These are phyloP conservation scores for Zoanthus sociatus DNA, from an alignment of 92 coral and sea anemone species.

Conservation along the genomic window DNA sequence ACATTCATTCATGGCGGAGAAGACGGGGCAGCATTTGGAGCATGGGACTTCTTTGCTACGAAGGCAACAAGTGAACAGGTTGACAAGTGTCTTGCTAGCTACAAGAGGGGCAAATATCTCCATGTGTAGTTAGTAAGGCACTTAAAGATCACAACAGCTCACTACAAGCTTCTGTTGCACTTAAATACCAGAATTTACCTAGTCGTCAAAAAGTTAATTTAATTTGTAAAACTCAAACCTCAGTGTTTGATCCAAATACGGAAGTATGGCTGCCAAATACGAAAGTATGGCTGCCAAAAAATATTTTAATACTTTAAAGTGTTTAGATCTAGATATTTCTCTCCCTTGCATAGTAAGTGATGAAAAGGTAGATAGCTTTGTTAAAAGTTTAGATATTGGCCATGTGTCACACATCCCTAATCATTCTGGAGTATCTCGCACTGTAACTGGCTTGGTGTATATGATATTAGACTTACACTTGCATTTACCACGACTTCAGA, in stretches of 20 bases:
- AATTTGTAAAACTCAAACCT: slow-evolving; percentile 51
- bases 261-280: slow-evolving; percentile 42
- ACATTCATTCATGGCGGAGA: slow-evolving; percentile 66
- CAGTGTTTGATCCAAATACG: slow-evolving; percentile 45
- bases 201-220: slow-evolving; percentile 46
- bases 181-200: slow-evolving; percentile 55
- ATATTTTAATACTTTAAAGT: too few species aligned
- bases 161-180: slow-evolving; percentile 61
- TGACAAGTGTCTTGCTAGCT: slow-evolving; percentile 60
- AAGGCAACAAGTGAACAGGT: slow-evolving; percentile 42
- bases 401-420: slow-evolving; percentile 10
- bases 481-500: slow-evolving; percentile 14
- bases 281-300: slow-evolving; percentile 24
- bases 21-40: slow-evolving; percentile 71
- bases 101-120: slow-evolving; percentile 66
- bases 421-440: slow-evolving; percentile 22
- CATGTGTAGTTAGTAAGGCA: slow-evolving; percentile 57
- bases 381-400: slow-evolving; percentile 44
- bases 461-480: slow-evolving; percentile 38
- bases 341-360: slow-evolving; percentile 17
- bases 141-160: not conserved
- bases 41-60: slow-evolving; percentile 73
- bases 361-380: slow-evolving; percentile 39
- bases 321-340: slow-evolving; percentile 10
- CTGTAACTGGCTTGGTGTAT: not conserved